Base-by-base conservation (phyloP, 1,140 invertebrate genomes). In the Macrotrachela quadricornifera region DNA sequence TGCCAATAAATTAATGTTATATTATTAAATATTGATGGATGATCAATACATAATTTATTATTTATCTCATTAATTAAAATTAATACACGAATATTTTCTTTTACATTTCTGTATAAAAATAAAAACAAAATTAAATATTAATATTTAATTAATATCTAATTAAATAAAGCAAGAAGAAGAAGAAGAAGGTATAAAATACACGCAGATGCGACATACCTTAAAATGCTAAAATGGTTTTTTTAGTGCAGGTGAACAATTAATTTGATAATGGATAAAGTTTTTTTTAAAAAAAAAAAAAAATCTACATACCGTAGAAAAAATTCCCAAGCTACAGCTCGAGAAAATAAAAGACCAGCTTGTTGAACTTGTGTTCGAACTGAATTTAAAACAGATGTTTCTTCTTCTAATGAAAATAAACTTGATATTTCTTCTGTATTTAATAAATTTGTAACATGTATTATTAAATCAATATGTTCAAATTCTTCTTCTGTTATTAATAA, bases 371-470 rank as follows among this genome's bases (percentile, higher is more conserved):
- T 67, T 42, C 69, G 56, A 49, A 71, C 68, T 17, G 67, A 67
- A 59, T 71, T 71, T 50, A 71, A 65, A 49, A 71, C 70, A 14
- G 64, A 67, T 1, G 69, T 70, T 57, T 65, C 61, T 53, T 71
- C 65, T 50, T 71, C 67, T 30, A 63, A 62, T 1, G 59, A 59
- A 56, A 70, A 70, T 55, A 71, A 60, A 56, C 66, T 64, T 47
- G 61, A 64, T 49, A 71, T 67, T 49, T 60, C 58, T 41, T 66
- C 66, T 18, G 60, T 61, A 6, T 64, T 57, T 40, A 71, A 66
- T 57, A 69, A 71, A 61, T 71, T 67, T 30, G 62, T 62, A 14
- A 71, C 55, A 57, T 61, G 66, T 1, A 68, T 64, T 15, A 69
- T 55, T 56, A 64, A 67, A 54, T 68, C 64, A 48, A 63, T 60